Evolutionary conservation across 2,888 invertebrate species (phyloP).

Genomic region (Andricus curvator): DNA sequence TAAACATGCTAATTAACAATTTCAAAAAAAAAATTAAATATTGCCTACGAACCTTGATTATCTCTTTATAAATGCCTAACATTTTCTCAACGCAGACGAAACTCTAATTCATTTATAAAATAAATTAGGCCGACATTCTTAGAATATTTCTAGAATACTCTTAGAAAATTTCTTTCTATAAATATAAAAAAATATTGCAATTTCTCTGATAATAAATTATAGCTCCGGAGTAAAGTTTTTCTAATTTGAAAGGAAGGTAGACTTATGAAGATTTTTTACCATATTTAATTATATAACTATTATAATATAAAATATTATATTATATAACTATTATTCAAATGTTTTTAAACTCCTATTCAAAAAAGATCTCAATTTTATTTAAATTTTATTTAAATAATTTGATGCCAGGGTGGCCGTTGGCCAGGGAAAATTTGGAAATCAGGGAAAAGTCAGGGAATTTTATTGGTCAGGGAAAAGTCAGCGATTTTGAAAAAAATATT

Average conservation of each 20-base stretch:
- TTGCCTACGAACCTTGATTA: background rate
- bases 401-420: too few species aligned
- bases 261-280: background rate
- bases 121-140: background rate
- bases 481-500: too few species aligned
- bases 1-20: background rate
- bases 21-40: background rate
- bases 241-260: background rate
- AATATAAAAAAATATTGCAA: background rate
- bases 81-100: background rate
- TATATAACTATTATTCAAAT: too few species aligned
- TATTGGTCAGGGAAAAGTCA: too few species aligned
- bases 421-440: too few species aligned
- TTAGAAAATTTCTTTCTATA: background rate
- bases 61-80: constrained; percentile 4
- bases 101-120: background rate
- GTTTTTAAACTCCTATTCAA: too few species aligned
- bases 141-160: background rate
- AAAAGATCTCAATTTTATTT: too few species aligned
- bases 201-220: background rate
- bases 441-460: too few species aligned
- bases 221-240: background rate
- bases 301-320: too few species aligned
- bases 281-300: too few species aligned
- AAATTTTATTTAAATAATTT: too few species aligned